Evolutionary conservation across 53 echinoderm and acorn worm genomes (phyloP), one percentile per base, ranked within the genome.

Genomic region (Arbacia lixula): DNA sequence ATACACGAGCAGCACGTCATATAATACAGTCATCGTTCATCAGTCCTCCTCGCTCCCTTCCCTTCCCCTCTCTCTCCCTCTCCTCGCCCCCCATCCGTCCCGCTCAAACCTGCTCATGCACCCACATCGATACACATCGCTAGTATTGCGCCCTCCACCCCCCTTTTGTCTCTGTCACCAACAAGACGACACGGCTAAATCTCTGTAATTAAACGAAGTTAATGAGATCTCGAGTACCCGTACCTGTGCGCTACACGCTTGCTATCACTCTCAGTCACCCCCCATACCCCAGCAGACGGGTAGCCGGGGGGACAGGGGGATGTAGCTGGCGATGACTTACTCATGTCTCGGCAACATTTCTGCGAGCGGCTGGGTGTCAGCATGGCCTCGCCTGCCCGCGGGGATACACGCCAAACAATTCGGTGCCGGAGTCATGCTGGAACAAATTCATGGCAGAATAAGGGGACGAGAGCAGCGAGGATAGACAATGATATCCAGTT

Each of bases 11-110:
- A 3, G 33, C 3, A 37, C 76, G 76, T 36, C 76, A 76, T 16
- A 76, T 76, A 76, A 76, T 76, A 76, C 76, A 76, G 76, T 24
- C 57, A 55, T 76, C 76, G 37, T 76, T 76, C 76, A 76, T 76
- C 24, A 35, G 20, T 76, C 5, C 34, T 12, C 22, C 31, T 25
- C 33, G 6, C 19, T 35, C 24, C 56, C 57, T 33, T 35, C 19
- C 63, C 35, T 63, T 63, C 32, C 35, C 5, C 34, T 12, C 22
- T 36, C 38, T 54, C 12, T 6, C 34, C n/a, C 22, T 36, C 38
- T 54, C 12, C 19, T 35, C 24, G 34, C 57, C n/a, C 54, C 19
- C 63, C 35, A 33, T 63, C 32, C 35, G 63, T 31, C 22, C 63
- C 31, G 63, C 31, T 63, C 35, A 63, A 63, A 16, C 63, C 63